These are phyloP conservation scores for Heliconius erato DNA, from an alignment of 2,888 invertebrate species.

Conservation along the genomic window DNA sequence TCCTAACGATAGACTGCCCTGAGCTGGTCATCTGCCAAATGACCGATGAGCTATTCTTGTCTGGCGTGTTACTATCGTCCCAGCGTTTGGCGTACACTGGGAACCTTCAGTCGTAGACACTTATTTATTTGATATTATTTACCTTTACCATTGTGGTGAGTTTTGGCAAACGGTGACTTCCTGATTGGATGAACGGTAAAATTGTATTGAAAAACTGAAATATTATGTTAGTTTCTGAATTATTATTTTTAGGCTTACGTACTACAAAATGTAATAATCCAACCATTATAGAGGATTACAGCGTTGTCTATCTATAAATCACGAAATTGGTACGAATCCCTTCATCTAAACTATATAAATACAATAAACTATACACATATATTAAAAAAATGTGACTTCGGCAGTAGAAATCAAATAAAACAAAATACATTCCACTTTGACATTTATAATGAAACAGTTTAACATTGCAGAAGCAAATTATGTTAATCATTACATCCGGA, in stretches of 20 bases:
- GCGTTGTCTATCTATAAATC: too few relatives aligned
- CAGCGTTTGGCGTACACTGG: constrained; percentile 52
- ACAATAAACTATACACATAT: too few relatives aligned
- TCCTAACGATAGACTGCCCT: constrained; percentile 53
- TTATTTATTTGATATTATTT: constrained; percentile 20
- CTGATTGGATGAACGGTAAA: background rate
- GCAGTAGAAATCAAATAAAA: too few relatives aligned
- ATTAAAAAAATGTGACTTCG: too few relatives aligned
- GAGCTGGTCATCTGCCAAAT: constrained; percentile 58
- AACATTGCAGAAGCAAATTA: background rate
- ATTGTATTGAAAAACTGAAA: background rate
- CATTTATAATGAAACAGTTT: background rate
- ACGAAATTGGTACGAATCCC: too few relatives aligned
- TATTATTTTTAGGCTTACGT: too few relatives aligned
- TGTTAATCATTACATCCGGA: background rate
- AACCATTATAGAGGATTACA: background rate
- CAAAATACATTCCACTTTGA: background rate
- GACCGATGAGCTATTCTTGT: constrained; percentile 56
- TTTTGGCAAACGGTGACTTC: background rate
- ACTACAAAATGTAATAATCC: too few relatives aligned
- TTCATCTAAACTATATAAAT: too few relatives aligned
- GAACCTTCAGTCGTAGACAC: constrained; percentile 42
- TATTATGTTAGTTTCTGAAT: background rate
- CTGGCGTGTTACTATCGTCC: constrained; percentile 52
- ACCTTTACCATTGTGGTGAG: background rate